Conservation (phyloP, 1,140 invertebrate species). For the Bombus pascuorum region DNA sequence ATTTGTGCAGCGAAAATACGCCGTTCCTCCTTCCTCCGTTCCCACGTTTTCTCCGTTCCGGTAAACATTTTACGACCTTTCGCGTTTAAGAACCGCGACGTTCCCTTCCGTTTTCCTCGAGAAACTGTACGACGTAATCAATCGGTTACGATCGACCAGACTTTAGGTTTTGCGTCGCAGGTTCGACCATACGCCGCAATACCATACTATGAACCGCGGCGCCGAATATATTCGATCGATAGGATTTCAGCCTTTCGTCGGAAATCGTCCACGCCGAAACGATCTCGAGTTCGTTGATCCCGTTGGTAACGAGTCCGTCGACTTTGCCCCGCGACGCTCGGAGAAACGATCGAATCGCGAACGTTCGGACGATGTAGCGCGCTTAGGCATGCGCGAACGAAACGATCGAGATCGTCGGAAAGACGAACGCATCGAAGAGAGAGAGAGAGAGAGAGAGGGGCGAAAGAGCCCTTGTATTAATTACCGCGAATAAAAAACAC, state of each 20-base stretch:
- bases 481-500: slow-evolving; percentile 55
- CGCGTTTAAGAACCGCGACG: background rate
- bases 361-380: background rate
- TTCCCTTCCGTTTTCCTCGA: background rate
- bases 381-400: background rate
- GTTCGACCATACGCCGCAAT: background rate
- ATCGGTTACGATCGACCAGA: background rate
- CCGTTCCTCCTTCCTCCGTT: background rate
- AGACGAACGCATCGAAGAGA: background rate
- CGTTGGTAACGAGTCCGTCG: background rate
- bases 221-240: background rate
- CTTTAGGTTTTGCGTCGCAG: background rate
- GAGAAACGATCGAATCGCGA: slow-evolving; percentile 20
- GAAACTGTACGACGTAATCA: background rate
- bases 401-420: background rate
- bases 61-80: background rate
- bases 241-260: background rate
- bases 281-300: slow-evolving; percentile 26
- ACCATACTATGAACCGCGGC: background rate
- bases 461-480: slow-evolving; percentile 50
- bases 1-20: background rate
- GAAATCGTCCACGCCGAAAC: background rate
- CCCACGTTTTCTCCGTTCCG: too few species aligned
- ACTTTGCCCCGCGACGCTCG: background rate
- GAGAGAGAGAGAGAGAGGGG: background rate